These are phyloP conservation scores for Agrochola macilenta DNA, from an alignment of 2,888 invertebrate species.

Conservation along the genomic window DNA sequence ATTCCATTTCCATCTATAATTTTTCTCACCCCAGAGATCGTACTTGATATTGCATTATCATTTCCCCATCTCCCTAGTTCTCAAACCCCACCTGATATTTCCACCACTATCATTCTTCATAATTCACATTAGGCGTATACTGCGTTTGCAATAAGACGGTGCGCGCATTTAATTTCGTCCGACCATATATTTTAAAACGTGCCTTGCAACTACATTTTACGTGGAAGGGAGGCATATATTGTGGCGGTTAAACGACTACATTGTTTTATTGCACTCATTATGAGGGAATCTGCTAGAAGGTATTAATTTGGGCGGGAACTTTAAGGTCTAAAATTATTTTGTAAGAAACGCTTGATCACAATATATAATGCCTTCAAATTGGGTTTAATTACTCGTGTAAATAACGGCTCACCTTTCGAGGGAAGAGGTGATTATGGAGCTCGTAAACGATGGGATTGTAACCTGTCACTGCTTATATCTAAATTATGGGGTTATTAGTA, in stretches of 20 bases:
- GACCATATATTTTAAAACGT: conserved; percentile 80
- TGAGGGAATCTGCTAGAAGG: conserved; percentile 75
- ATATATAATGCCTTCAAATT: conserved; percentile 58
- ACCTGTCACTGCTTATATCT: conserved; percentile 51
- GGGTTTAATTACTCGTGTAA: conserved; percentile 62
- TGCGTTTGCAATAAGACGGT: conserved; percentile 64
- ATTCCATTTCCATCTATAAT: not conserved
- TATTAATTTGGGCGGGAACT: conserved; percentile 75
- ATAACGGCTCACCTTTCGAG: conserved; percentile 59
- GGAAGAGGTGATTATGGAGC: conserved; percentile 56
- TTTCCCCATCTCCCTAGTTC: not conserved
- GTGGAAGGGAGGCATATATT: conserved; percentile 79
- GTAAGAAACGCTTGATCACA: conserved; percentile 57
- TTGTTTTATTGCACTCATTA: conserved; percentile 89
- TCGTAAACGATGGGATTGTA: conserved; percentile 57
- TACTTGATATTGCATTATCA: not conserved
- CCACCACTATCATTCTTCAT: conserved; percentile 63
- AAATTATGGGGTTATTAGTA: conserved; percentile 41
- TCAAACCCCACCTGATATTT: conserved; percentile 42
- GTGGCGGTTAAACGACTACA: conserved; percentile 79
- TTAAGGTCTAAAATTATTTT: conserved; percentile 58
- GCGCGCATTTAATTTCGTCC: conserved; percentile 77
- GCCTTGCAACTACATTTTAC: conserved; percentile 78
- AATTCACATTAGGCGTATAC: conserved; percentile 67
- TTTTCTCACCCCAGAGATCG: conserved; percentile 1